Conservation (phyloP, 2,888 invertebrate species). For the Dicranocentrus wangi region DNA sequence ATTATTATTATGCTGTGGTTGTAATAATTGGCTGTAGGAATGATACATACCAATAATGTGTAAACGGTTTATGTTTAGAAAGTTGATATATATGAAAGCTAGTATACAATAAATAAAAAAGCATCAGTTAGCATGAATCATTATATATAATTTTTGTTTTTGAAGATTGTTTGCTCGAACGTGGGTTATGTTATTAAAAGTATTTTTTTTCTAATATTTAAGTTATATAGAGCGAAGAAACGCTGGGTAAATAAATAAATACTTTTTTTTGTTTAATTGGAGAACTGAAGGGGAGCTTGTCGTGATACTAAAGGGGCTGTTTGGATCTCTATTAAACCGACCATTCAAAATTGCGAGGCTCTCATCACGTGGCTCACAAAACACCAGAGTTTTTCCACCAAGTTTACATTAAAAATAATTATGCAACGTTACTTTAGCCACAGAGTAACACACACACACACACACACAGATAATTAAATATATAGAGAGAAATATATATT, state of each 20-base stretch:
- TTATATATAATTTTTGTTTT: slow-evolving; percentile 9
- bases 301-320: slow-evolving; percentile 54
- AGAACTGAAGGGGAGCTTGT: slow-evolving; percentile 60
- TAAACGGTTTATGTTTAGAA: slow-evolving; percentile 5
- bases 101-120: slow-evolving; percentile 16
- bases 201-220: no score
- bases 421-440: slow-evolving; percentile 44
- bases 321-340: slow-evolving; percentile 40
- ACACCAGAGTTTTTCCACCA: slow-evolving; percentile 73
- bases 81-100: slow-evolving; percentile 35
- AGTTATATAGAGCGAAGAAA: background rate
- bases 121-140: slow-evolving; percentile 47
- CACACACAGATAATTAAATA: slow-evolving; percentile 21
- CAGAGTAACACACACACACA: slow-evolving; percentile 33
- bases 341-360: slow-evolving; percentile 61
- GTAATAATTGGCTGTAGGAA: no score
- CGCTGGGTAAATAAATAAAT: background rate
- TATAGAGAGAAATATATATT: slow-evolving; percentile 5
- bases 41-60: no score
- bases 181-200: background rate
- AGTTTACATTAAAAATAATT: no score
- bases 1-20: no score
- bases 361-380: slow-evolving; percentile 69
- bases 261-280: slow-evolving; percentile 2
- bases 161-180: no score